Evolutionary conservation across 2,888 invertebrate species (phyloP), one percentile per base, ranked within the genome.

Genomic region (Hydroisotoma schaefferi): DNA sequence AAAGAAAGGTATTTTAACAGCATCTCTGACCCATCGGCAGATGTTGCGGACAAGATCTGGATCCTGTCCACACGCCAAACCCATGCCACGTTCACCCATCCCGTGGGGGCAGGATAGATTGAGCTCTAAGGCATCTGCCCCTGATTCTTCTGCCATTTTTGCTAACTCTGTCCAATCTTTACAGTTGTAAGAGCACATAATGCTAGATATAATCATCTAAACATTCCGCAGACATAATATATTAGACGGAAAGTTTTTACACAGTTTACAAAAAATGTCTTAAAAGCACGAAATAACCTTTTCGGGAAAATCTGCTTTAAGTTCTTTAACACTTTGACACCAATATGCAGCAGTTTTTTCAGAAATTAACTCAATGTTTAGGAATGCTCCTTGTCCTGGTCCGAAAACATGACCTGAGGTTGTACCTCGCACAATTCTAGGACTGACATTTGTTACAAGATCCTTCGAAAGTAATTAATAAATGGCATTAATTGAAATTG

Each of bases 41-140:
- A 99, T 98, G 65, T 88, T 85, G 70, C 85, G 82, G 1, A 99
- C 97, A 61, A 94, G 77, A 27, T 85, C 85, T 0, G 94, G 89
- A 76, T 94, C 86, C 83, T 97, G 95, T 59, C 98, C 98, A 78
- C 98, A 98, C 47, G 98, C 98, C 28, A 99, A 80, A 0, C 98
- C 99, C 98, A 99, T 98, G 40, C 97, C 97, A 12, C 89, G 85
- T 76, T 97, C 97, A 1, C 94, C 95, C 95, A 99, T 98, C 5
- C 98, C 98, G 77, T 99, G 98, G 0, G 98, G 98, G 77, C 99
- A 98, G 0, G 95, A 97, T 53, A 99, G 78, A 80, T 99, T 99
- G 53, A 98, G 79, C 75, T 99, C 99, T 15, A 99, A 78, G 0
- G 94, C 97, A 79, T 99, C 97, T 0, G 98, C 87, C 0, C 97